phyloP scores from a whole-genome alignment of 2,113 vertebrate species.

The Petromus typicus region DNA sequence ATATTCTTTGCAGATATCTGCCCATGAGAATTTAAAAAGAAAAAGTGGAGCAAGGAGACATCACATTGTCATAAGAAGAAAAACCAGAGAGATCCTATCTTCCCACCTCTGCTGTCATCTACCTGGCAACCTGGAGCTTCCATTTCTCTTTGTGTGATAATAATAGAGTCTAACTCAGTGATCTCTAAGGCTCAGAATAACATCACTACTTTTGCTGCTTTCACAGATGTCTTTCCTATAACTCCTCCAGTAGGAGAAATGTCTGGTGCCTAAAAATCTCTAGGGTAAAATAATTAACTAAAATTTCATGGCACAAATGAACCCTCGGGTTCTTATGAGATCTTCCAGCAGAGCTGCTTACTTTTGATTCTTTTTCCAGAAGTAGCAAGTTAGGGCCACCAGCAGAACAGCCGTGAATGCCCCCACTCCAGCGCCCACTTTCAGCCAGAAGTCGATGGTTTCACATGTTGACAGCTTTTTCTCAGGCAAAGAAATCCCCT shows the following conservation, averaged over 20 bases:
- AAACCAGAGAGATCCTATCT: not conserved
- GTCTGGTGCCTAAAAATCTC: not conserved
- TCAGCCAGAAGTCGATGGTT: constrained; percentile 95
- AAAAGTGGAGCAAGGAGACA: not conserved
- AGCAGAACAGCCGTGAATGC: constrained; percentile 93
- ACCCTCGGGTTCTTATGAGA: not conserved
- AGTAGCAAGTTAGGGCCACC: constrained; percentile 95
- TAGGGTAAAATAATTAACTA: not conserved
- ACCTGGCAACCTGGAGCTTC: not conserved
- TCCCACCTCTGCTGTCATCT: not conserved
- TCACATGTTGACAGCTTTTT: constrained; percentile 92
- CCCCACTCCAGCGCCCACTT: constrained; percentile 92
- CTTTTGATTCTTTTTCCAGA: constrained; percentile 99
- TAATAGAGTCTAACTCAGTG: not conserved
- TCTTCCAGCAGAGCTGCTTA: constrained; percentile 81
- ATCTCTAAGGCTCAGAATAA: not conserved
- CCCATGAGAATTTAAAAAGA: not conserved
- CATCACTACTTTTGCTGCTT: not conserved
- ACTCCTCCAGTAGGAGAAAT: not conserved
- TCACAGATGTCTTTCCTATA: not conserved
- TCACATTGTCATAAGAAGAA: constrained; percentile 22
- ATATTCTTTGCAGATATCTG: constrained; percentile 35
- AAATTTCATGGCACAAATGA: not conserved
- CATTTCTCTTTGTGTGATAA: not conserved
- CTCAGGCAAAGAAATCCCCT: constrained; percentile 92